A percentile compares a stretch with the other conserved stretches of the same genome.
These are phyloP conservation scores for Miichthys miiuy DNA, from an alignment of 2,797 vertebrate species.

Conservation along the genomic window DNA sequence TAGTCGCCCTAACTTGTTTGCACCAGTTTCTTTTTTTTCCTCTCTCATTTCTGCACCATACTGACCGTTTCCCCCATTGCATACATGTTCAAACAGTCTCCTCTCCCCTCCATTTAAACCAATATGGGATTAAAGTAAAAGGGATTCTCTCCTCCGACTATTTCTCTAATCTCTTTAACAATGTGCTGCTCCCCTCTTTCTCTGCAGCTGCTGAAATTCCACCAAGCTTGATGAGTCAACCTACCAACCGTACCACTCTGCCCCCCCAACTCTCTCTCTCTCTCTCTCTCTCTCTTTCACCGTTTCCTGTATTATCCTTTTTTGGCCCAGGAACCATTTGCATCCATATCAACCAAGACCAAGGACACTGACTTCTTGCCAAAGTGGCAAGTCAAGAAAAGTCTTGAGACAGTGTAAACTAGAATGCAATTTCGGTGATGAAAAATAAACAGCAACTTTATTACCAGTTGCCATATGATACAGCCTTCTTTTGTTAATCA, in stretches of 20 bases:
- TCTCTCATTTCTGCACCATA: constrained; percentile 21
- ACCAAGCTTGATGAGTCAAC: constrained; percentile 66
- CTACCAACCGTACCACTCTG: constrained; percentile 40
- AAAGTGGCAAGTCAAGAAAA: too few species aligned
- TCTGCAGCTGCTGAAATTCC: constrained; percentile 65
- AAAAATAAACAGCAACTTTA: background rate
- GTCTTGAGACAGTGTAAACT: too few species aligned
- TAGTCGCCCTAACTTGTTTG: background rate
- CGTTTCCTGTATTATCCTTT: constrained; percentile 19
- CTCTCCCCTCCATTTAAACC: constrained; percentile 66
- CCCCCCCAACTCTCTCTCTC: background rate
- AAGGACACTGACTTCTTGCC: constrained; percentile 6
- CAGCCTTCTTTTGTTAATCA: too few species aligned
- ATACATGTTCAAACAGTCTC: constrained; percentile 58
- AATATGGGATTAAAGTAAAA: constrained; percentile 81
- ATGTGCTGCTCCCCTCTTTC: constrained; percentile 68
- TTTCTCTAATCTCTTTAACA: constrained; percentile 81
- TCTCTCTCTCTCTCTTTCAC: background rate
- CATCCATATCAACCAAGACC: constrained; percentile 8
- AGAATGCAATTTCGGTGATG: background rate
- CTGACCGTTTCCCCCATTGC: constrained; percentile 55
- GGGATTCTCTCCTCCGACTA: constrained; percentile 76
- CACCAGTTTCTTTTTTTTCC: background rate
- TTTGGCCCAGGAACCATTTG: constrained; percentile 6
- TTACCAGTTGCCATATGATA: background rate